Conservation (phyloP, 2,888 invertebrate species). For the Diplazon laetatorius region DNA sequence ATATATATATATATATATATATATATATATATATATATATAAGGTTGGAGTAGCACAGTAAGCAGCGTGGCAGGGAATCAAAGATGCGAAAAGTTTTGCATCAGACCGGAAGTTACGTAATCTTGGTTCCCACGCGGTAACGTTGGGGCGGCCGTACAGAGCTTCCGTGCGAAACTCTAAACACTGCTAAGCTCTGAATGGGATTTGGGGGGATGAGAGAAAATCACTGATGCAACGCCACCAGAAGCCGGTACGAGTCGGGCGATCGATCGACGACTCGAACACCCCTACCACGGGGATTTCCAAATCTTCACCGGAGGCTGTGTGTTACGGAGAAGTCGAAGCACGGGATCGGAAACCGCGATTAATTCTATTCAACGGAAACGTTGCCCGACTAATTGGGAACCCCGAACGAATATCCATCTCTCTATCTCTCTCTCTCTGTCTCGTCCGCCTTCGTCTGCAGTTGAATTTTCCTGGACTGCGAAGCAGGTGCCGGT, state of each 20-base stretch:
- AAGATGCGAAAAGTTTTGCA: slow-evolving; percentile 63
- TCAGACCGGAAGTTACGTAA: slow-evolving; percentile 59
- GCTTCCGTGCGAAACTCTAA: slow-evolving; percentile 57
- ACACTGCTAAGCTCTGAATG: slow-evolving; percentile 62
- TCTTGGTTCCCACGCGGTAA: slow-evolving; percentile 60
- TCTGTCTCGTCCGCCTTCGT: slow-evolving; percentile 43
- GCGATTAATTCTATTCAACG: slow-evolving; percentile 65
- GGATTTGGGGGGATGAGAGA: slow-evolving; percentile 40
- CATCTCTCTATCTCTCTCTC: slow-evolving; percentile 59
- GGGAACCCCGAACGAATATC: slow-evolving; percentile 49
- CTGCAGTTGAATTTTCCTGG: slow-evolving; percentile 21
- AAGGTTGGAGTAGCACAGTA: not conserved
- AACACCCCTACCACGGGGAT: slow-evolving; percentile 62
- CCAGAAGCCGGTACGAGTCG: not conserved
- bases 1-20: slow-evolving; percentile 8
- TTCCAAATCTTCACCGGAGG: not conserved
- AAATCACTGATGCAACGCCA: slow-evolving; percentile 40
- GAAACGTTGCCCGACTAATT: slow-evolving; percentile 62
- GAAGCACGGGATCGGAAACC: slow-evolving; percentile 61
- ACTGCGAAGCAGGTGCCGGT: slow-evolving; percentile 33
- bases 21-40: no score
- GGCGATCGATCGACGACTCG: slow-evolving; percentile 71
- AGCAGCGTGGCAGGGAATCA: not conserved
- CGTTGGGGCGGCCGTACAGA: slow-evolving; percentile 9
- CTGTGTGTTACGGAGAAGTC: slow-evolving; percentile 50